Percentiles rank a stretch among this genome's conserved stretches.
Evolutionary conservation across 2,797 vertebrate species (phyloP).

Genomic region (Serranus cabrilla): DNA sequence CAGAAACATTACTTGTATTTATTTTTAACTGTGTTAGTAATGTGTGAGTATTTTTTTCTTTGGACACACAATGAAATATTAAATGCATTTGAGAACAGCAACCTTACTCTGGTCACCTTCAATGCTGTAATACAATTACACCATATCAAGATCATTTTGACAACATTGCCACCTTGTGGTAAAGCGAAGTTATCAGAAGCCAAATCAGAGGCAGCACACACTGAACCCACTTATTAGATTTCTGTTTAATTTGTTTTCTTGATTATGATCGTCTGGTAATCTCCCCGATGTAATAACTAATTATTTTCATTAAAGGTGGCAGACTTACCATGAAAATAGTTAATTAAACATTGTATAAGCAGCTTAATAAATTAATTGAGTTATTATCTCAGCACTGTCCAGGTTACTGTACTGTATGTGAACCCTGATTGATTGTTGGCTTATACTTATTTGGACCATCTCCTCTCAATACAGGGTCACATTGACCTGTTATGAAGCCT

Average conservation of each 20-base stretch:
- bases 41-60: slow-evolving; percentile 49
- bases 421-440: neutral
- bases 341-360: neutral
- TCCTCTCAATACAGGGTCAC: neutral
- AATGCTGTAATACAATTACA: slow-evolving; percentile 2
- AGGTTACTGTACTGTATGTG: neutral
- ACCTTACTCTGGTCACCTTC: slow-evolving; percentile 33
- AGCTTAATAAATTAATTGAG: neutral
- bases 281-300: neutral
- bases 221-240: neutral
- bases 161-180: slow-evolving; percentile 78
- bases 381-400: neutral
- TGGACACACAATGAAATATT: slow-evolving; percentile 68
- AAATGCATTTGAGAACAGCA: slow-evolving; percentile 76
- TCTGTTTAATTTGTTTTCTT: neutral
- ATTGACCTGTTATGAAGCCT: neutral
- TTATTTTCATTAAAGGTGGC: neutral
- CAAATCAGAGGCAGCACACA: slow-evolving; percentile 1
- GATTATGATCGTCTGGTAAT: neutral
- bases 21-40: slow-evolving; percentile 76
- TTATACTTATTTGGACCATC: neutral
- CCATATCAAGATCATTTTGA: slow-evolving; percentile 44
- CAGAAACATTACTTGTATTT: slow-evolving; percentile 70
- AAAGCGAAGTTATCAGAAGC: slow-evolving; percentile 41
- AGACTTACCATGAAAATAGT: neutral